Evolutionary conservation across 2,797 vertebrate species (phyloP).

Genomic region (Siniperca undulata): DNA sequence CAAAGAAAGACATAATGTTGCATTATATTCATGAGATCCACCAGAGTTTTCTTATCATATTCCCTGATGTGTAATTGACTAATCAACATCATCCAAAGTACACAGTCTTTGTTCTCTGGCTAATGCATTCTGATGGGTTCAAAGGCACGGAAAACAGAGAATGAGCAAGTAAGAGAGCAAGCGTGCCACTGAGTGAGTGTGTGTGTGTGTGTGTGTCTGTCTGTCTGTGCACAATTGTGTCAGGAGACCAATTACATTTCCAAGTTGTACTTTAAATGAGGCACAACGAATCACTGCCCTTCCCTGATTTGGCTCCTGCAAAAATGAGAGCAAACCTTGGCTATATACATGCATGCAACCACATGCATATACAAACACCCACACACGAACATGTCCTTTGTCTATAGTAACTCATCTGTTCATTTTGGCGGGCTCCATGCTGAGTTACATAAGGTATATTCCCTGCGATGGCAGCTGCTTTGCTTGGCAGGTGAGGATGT

Average conservation of each 20-base stretch:
- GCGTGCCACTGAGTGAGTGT: constrained; percentile 16
- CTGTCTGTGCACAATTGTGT: constrained; percentile 43
- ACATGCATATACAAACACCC: constrained; percentile 16
- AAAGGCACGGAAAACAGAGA: constrained; percentile 76
- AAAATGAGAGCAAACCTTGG: constrained; percentile 58
- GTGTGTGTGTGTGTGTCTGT: constrained; percentile 3
- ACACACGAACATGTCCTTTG: constrained; percentile 39
- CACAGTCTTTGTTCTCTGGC: constrained; percentile 75
- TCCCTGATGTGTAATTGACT: constrained; percentile 76
- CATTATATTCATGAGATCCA: constrained; percentile 67
- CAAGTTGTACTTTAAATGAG: constrained; percentile 76
- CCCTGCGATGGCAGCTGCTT: constrained; percentile 72
- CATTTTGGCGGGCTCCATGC: constrained; percentile 36
- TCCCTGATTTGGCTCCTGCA: constrained; percentile 59
- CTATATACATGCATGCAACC: constrained; percentile 3
- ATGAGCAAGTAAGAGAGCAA: constrained; percentile 40
- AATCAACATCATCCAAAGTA: constrained; percentile 76
- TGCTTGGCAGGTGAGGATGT: constrained; percentile 77
- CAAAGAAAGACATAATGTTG: constrained; percentile 64
- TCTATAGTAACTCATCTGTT: constrained; percentile 55
- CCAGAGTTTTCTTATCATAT: constrained; percentile 66
- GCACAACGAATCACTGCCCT: constrained; percentile 66
- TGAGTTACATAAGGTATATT: constrained; percentile 71
- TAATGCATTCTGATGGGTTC: constrained; percentile 78
- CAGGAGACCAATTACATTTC: constrained; percentile 81